Evolutionary conservation across 2,888 invertebrate species (phyloP).

Genomic region (Ormyrus pomaceus): DNA sequence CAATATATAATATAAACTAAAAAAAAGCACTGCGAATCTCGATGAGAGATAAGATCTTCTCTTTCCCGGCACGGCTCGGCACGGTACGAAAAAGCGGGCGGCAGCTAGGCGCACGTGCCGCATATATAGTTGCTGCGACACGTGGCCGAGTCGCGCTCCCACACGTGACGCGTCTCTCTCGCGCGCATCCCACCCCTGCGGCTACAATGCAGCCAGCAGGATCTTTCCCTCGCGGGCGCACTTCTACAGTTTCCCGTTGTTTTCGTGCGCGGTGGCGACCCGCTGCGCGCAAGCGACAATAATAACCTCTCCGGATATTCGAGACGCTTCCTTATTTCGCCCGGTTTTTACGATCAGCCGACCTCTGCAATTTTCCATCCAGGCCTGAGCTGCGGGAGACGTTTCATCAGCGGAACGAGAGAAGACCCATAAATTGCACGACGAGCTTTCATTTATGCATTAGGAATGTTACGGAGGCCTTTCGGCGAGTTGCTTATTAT

Average conservation of each 20-base stretch:
- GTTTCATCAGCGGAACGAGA: background rate
- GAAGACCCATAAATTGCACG: too few species aligned
- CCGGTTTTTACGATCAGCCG: conserved; percentile 28
- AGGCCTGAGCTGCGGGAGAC: background rate
- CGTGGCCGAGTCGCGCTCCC: conserved; percentile 2
- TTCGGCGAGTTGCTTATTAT: too few species aligned
- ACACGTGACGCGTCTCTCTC: conserved; percentile 20
- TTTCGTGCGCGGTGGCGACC: background rate
- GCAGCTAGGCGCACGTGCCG: conserved; percentile 30
- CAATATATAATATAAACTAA: background rate
- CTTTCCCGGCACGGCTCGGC: background rate
- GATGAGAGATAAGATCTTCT: conserved; percentile 4
- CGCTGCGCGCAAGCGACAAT: conserved; percentile 27
- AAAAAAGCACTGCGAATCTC: conserved; percentile 4
- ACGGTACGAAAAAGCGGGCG: background rate
- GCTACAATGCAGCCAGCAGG: too few species aligned
- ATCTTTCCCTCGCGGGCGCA: background rate
- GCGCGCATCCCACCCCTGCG: background rate
- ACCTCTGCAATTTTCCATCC: conserved; percentile 18
- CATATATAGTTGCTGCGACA: background rate
- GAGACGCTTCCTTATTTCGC: conserved; percentile 43
- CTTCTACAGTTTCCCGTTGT: background rate
- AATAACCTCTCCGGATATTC: conserved; percentile 34
- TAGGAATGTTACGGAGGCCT: too few species aligned
- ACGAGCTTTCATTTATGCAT: too few species aligned